Evolutionary conservation across 2,888 invertebrate genomes (phyloP).

Genomic region (Anorthoa munda): DNA sequence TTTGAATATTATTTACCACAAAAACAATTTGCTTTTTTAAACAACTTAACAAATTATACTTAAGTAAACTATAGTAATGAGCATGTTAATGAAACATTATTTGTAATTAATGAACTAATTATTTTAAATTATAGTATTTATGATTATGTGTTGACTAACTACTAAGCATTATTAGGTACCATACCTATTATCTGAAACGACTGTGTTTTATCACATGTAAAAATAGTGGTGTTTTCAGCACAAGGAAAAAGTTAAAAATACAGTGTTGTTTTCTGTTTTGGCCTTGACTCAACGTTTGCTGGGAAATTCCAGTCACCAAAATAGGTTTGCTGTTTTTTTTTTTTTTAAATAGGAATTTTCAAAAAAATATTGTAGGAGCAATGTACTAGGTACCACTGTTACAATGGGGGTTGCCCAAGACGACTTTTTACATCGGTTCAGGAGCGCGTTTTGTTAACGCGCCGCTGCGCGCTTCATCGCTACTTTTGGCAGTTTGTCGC

Average conservation of each 20-base stretch:
- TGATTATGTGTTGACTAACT: conserved; percentile 13
- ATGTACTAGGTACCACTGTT: background rate
- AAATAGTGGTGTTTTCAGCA: conserved; percentile 11
- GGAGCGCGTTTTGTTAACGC: no score
- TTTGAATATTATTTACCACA: background rate
- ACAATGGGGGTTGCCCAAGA: background rate
- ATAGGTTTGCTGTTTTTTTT: background rate
- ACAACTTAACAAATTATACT: conserved; percentile 1
- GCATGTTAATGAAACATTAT: conserved; percentile 16
- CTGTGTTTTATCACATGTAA: background rate
- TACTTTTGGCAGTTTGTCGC: no score
- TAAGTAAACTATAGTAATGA: conserved; percentile 4
- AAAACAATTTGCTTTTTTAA: background rate
- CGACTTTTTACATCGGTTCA: no score
- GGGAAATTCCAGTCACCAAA: conserved; percentile 10
- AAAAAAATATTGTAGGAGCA: background rate
- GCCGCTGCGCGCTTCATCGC: no score
- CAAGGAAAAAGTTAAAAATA: conserved; percentile 18
- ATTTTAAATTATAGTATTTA: conserved; percentile 1
- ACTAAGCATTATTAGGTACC: background rate
- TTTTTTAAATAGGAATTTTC: background rate
- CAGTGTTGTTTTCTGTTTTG: background rate
- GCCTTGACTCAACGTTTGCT: conserved; percentile 1
- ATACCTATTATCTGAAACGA: conserved; percentile 11
- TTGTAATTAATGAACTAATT: conserved; percentile 19